These are phyloP conservation scores for Lasaia peninsularis DNA, from an alignment of 1,140 invertebrate genomes.

Conservation along the genomic window DNA sequence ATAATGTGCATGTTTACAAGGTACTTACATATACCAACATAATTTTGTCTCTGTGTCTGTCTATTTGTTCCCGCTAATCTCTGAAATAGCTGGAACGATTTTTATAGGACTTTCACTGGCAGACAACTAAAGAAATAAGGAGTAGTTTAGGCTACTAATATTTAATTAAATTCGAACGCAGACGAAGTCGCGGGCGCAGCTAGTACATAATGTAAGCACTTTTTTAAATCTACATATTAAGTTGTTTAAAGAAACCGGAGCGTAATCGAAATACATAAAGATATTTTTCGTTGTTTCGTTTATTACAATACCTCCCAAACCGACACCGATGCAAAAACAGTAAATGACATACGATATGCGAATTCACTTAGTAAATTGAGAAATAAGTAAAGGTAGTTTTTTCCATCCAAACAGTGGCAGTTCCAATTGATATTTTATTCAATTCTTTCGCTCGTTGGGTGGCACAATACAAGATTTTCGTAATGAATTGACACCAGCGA, in stretches of 20 bases:
- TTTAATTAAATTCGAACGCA: too few species aligned
- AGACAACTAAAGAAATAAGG: too few species aligned
- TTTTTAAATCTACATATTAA: neutral
- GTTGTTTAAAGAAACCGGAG: neutral
- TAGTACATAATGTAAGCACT: too few species aligned
- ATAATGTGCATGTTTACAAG: too few species aligned
- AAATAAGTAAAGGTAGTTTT: conserved; percentile 61
- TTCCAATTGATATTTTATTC: conserved; percentile 74
- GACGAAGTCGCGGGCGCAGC: too few species aligned
- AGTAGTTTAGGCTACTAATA: too few species aligned
- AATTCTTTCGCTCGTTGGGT: conserved; percentile 66
- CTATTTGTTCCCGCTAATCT: too few species aligned
- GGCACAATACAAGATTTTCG: conserved; percentile 57
- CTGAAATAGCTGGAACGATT: too few species aligned
- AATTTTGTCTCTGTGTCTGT: too few species aligned
- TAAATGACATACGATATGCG: conserved; percentile 68
- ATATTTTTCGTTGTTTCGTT: conserved; percentile 32
- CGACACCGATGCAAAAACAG: conserved; percentile 57
- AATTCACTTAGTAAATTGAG: conserved; percentile 74
- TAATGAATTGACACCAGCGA: conserved; percentile 54
- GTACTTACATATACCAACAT: too few species aligned
- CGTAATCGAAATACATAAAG: neutral
- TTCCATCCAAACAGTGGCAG: conserved; percentile 45
- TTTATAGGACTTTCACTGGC: too few species aligned
- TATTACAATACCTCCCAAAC: conserved; percentile 71